Conservation (phyloP, 2,888 invertebrate species). For the Zygothrica quintamaculata region DNA sequence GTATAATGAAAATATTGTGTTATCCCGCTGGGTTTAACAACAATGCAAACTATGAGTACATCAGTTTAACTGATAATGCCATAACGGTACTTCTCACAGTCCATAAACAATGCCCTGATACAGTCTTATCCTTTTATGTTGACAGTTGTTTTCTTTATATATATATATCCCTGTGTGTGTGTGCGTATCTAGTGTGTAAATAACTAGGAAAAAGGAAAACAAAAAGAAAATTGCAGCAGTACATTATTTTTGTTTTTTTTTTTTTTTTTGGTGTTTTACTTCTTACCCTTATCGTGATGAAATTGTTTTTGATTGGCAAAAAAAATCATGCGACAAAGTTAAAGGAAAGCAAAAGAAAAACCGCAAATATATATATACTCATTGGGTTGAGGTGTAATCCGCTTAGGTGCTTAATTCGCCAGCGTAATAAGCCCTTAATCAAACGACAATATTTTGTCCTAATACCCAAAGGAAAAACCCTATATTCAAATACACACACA, state of each 20-base stretch:
- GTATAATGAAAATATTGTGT: constrained; percentile 22
- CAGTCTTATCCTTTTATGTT: constrained; percentile 43
- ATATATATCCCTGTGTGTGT: constrained; percentile 37
- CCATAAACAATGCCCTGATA: constrained; percentile 43
- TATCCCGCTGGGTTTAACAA: constrained; percentile 43
- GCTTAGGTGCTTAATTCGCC: constrained; percentile 48
- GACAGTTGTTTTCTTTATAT: constrained; percentile 35
- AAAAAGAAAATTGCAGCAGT: constrained; percentile 29
- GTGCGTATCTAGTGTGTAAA: constrained; percentile 31
- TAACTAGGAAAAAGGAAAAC: constrained; percentile 7
- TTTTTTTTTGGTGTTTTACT: constrained; percentile 3
- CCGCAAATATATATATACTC: constrained; percentile 15
- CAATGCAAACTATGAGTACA: constrained; percentile 15
- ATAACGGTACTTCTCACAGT: constrained; percentile 61
- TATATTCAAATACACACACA: too few species aligned
- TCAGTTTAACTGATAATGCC: constrained; percentile 45
- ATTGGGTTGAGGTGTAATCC: constrained; percentile 43
- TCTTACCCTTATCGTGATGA: constrained; percentile 46
- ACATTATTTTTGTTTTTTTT: too few species aligned
- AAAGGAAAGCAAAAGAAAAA: constrained; percentile 24
- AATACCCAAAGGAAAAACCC: constrained; percentile 12
- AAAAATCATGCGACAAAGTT: constrained; percentile 23
- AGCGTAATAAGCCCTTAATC: constrained; percentile 30
- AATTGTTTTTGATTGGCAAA: constrained; percentile 47
- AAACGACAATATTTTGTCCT: constrained; percentile 41